A percentile compares a stretch with the other conserved stretches of the same genome.
Conservation (phyloP, 2,113 vertebrate genomes). For the Bos taurus region DNA sequence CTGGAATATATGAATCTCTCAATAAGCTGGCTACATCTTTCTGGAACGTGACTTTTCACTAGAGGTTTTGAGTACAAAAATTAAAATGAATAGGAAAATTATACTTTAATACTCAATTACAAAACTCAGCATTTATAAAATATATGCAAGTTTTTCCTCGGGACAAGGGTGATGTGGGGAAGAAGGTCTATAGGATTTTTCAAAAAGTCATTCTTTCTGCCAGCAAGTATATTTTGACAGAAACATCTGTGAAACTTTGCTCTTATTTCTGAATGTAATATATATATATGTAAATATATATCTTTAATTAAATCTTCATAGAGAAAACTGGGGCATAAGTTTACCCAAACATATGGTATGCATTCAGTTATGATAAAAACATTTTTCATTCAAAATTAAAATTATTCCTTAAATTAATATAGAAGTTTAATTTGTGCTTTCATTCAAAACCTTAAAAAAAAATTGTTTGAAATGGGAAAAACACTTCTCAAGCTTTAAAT, state of each 20-base stretch:
- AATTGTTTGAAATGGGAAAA: not conserved
- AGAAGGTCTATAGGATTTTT: not conserved
- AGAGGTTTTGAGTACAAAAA: not conserved
- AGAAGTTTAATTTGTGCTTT: not conserved
- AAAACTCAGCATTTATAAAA: not conserved
- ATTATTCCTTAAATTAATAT: not conserved
- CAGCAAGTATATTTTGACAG: not conserved
- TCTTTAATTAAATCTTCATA: not conserved
- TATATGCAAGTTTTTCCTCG: not conserved
- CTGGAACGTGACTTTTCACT: not conserved
- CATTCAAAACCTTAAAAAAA: not conserved
- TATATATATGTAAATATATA: not conserved
- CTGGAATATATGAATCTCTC: not conserved
- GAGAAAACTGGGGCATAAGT: not conserved
- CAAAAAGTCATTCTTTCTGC: not conserved
- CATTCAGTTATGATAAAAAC: not conserved
- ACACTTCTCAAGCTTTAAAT: not conserved
- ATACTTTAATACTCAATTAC: not conserved
- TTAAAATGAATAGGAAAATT: not conserved
- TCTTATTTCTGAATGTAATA: not conserved
- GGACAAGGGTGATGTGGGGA: fast-evolving
- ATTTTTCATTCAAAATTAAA: not conserved
- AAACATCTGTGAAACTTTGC: not conserved
- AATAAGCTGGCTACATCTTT: not conserved
- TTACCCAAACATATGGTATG: not conserved